Conservation (phyloP, 2,113 vertebrate genomes). For the Heloderma charlesbogerti region DNA sequence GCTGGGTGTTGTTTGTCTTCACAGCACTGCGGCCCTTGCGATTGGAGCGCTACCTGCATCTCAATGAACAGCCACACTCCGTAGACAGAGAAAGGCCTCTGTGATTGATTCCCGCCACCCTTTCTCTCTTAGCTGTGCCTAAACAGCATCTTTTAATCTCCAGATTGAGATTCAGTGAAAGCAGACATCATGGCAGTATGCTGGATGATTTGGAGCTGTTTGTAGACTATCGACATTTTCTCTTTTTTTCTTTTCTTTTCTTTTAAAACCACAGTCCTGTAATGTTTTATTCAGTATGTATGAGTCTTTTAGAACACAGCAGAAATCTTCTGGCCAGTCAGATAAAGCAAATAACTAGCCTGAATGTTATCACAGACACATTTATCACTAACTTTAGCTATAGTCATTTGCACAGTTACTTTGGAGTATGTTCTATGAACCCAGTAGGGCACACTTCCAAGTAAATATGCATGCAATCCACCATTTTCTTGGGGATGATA, state of each 20-base stretch:
- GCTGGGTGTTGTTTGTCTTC: conserved; percentile 70
- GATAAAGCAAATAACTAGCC: neutral
- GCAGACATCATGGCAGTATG: neutral
- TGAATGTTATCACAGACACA: conserved; percentile 17
- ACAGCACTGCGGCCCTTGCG: conserved; percentile 64
- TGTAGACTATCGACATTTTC: fast-evolving
- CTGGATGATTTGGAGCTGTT: fast-evolving
- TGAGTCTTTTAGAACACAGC: neutral
- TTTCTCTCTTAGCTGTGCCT: conserved; percentile 15
- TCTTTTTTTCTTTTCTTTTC: neutral
- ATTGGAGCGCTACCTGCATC: conserved; percentile 67
- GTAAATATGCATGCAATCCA: no score
- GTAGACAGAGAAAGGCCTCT: conserved; percentile 16
- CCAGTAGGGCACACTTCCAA: neutral
- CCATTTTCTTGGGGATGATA: neutral
- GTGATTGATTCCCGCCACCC: conserved; percentile 9
- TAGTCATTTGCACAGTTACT: neutral
- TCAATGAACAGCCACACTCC: conserved; percentile 53
- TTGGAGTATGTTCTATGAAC: neutral
- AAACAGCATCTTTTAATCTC: conserved; percentile 21
- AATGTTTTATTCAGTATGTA: fast-evolving
- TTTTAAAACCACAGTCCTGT: neutral
- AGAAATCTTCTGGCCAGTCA: neutral
- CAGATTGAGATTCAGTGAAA: neutral
- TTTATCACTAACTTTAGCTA: conserved; percentile 31